These are phyloP conservation scores for Erebia aethiops DNA, from an alignment of 2,888 invertebrate genomes.

Conservation along the genomic window DNA sequence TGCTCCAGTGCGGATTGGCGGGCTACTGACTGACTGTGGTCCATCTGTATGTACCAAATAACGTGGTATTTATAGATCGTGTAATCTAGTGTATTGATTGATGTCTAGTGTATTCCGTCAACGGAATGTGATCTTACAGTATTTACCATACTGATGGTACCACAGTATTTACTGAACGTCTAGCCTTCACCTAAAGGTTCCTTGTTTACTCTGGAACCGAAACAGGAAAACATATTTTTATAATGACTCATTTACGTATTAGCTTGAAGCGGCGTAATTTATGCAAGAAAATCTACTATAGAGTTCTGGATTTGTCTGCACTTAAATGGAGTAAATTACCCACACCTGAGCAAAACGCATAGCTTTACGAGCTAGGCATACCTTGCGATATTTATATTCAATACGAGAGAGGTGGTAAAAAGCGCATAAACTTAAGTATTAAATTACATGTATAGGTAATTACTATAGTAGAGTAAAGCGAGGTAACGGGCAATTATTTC, in stretches of 20 bases:
- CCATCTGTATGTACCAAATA: too few species aligned
- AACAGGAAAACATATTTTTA: neutral
- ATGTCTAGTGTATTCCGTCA: too few species aligned
- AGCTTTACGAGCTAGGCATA: conserved; percentile 6
- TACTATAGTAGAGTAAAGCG: conserved; percentile 16
- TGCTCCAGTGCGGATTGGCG: too few species aligned
- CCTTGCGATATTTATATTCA: neutral
- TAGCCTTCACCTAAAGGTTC: too few species aligned
- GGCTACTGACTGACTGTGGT: too few species aligned
- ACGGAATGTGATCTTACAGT: too few species aligned
- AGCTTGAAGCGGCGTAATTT: too few species aligned
- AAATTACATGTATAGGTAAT: conserved; percentile 30
- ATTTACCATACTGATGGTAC: too few species aligned
- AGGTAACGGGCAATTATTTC: conserved; percentile 24
- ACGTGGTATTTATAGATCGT: too few species aligned
- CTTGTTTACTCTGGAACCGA: too few species aligned
- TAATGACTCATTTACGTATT: neutral
- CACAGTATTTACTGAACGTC: too few species aligned
- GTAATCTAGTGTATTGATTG: too few species aligned
- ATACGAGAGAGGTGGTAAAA: conserved; percentile 10
- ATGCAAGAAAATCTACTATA: neutral
- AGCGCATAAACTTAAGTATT: conserved; percentile 23
- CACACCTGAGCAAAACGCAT: neutral
- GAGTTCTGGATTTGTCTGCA: neutral
- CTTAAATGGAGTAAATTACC: conserved; percentile 2